Evolutionary conservation across 1,140 invertebrate genomes (phyloP).

Genomic region (Dendrolimus punctatus): DNA sequence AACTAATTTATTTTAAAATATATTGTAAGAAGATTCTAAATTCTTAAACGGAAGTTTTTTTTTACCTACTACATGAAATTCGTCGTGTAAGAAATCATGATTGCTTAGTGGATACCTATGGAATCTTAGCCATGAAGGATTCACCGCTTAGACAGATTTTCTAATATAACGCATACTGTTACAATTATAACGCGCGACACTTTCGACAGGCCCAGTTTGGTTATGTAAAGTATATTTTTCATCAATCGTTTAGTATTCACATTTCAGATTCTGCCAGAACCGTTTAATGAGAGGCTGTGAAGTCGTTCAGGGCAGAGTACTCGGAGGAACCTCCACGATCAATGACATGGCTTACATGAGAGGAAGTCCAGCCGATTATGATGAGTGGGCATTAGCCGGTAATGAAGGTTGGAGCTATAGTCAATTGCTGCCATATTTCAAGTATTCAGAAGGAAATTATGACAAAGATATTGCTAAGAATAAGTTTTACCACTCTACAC

Average conservation of each 20-base stretch:
- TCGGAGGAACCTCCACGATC: slow-evolving; percentile 84
- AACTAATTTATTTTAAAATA: background rate
- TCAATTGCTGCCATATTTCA: slow-evolving; percentile 80
- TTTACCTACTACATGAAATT: no score
- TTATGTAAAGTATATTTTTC: slow-evolving; percentile 16
- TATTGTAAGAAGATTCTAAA: background rate
- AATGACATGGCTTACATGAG: slow-evolving; percentile 89
- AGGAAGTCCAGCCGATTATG: slow-evolving; percentile 80
- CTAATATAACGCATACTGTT: no score
- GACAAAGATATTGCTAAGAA: slow-evolving; percentile 61
- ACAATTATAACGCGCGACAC: background rate
- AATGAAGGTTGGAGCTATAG: slow-evolving; percentile 79
- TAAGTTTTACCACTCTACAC: slow-evolving; percentile 53
- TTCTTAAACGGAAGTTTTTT: no score
- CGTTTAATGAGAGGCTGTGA: slow-evolving; percentile 42
- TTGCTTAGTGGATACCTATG: no score
- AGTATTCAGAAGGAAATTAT: slow-evolving; percentile 71
- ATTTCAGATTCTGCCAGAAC: slow-evolving; percentile 55
- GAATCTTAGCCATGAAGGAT: no score
- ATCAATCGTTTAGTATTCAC: slow-evolving; percentile 41
- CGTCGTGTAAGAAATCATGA: no score
- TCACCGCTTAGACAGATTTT: no score
- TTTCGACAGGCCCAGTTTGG: slow-evolving; percentile 8
- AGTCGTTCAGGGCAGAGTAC: slow-evolving; percentile 74
- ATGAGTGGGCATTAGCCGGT: slow-evolving; percentile 77